Conservation (phyloP, 2,113 vertebrate species). For the Lepus europaeus region DNA sequence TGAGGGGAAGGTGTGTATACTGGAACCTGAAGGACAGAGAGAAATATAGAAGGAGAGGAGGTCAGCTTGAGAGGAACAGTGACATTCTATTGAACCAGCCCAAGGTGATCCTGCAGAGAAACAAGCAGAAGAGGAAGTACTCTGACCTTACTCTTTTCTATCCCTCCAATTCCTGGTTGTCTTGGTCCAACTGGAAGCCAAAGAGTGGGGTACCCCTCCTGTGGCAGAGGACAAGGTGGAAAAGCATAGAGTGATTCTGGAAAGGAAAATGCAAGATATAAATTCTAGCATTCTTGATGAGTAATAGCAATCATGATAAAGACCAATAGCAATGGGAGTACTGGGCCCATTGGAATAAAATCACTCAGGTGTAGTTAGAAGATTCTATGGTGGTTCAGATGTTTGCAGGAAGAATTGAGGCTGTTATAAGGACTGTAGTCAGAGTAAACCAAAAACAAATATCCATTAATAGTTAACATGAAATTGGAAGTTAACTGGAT, state of each 20-base stretch:
- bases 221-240: no score
- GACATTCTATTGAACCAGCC: background rate
- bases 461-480: background rate
- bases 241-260: no score
- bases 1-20: background rate
- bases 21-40: background rate
- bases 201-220: no score
- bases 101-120: no score
- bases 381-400: background rate
- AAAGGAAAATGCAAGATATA: no score
- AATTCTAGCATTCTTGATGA: no score
- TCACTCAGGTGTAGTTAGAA: conserved; percentile 8
- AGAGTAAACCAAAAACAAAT: conserved; percentile 21
- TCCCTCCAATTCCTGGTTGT: no score
- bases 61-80: background rate
- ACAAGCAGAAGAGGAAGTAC: no score
- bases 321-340: conserved; percentile 23
- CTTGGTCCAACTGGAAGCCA: no score
- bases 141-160: background rate
- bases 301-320: background rate
- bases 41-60: background rate
- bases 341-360: conserved; percentile 3
- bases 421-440: background rate
- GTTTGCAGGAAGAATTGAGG: background rate
- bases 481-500: background rate